Evolutionary conservation across 2,888 invertebrate species (phyloP).

Genomic region (Agrotis puta): DNA sequence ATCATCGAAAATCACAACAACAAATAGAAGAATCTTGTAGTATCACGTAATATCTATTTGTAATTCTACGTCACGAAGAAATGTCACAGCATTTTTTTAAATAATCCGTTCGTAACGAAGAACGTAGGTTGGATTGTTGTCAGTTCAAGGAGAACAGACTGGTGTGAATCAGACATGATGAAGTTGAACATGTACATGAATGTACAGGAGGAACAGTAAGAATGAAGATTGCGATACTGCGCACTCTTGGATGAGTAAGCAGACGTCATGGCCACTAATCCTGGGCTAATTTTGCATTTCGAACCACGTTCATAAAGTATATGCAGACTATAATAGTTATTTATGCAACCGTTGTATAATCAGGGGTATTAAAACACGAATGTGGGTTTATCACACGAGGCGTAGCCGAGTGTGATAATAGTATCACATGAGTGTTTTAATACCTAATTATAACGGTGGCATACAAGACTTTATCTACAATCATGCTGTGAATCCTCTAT

Average conservation of each 20-base stretch:
- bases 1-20: constrained; percentile 57
- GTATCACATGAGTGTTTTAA: too few relatives aligned
- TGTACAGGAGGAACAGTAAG: constrained; percentile 39
- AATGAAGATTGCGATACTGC: constrained; percentile 52
- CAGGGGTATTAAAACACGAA: too few relatives aligned
- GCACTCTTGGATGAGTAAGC: constrained; percentile 48
- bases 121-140: constrained; percentile 60
- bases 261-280: constrained; percentile 72
- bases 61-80: constrained; percentile 52
- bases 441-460: too few relatives aligned
- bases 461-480: too few relatives aligned
- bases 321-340: too few relatives aligned
- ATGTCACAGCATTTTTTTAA: constrained; percentile 49
- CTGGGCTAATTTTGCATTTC: constrained; percentile 71
- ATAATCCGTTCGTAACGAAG: constrained; percentile 31
- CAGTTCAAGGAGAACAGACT: constrained; percentile 68
- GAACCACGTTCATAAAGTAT: constrained; percentile 61
- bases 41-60: constrained; percentile 64
- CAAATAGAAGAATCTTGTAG: constrained; percentile 56
- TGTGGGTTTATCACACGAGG: too few relatives aligned
- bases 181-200: constrained; percentile 15
- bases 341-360: too few relatives aligned
- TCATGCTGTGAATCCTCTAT: too few relatives aligned
- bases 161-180: constrained; percentile 56
- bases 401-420: too few relatives aligned